Evolutionary conservation across 2,797 vertebrate species (phyloP).

Genomic region (Botia almorhae): DNA sequence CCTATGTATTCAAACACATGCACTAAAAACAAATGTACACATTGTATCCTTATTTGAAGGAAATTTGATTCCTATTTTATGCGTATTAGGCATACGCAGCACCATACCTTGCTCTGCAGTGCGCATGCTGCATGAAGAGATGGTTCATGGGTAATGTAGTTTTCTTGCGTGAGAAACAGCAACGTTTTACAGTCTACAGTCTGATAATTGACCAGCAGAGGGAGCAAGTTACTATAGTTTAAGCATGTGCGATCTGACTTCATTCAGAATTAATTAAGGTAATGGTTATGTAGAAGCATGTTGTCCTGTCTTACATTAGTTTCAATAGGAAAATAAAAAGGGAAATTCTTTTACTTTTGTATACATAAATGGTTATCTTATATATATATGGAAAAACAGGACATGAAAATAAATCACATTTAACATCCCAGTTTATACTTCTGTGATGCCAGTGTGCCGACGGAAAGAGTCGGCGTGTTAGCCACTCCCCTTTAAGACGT

Average conservation of each 20-base stretch:
- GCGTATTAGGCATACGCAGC: neutral
- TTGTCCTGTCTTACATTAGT: neutral
- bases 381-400: neutral
- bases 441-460: neutral
- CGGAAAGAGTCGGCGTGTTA: neutral
- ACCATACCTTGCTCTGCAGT: constrained; percentile 29
- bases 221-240: neutral
- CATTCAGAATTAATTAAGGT: constrained; percentile 7
- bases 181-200: neutral
- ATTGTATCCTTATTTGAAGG: neutral
- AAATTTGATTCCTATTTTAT: neutral
- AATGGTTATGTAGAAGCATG: neutral
- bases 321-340: no score
- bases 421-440: neutral
- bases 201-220: constrained; percentile 13
- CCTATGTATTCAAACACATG: no score
- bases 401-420: neutral
- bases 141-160: constrained; percentile 38
- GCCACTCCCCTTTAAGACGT: constrained; percentile 48
- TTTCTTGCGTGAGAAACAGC: neutral
- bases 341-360: no score
- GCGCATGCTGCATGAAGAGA: neutral
- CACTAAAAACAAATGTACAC: no score
- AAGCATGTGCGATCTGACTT: neutral
- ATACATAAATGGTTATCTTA: neutral